phyloP scores from a whole-genome alignment of 2,797 vertebrate genomes.

The Antennarius maculatus region DNA sequence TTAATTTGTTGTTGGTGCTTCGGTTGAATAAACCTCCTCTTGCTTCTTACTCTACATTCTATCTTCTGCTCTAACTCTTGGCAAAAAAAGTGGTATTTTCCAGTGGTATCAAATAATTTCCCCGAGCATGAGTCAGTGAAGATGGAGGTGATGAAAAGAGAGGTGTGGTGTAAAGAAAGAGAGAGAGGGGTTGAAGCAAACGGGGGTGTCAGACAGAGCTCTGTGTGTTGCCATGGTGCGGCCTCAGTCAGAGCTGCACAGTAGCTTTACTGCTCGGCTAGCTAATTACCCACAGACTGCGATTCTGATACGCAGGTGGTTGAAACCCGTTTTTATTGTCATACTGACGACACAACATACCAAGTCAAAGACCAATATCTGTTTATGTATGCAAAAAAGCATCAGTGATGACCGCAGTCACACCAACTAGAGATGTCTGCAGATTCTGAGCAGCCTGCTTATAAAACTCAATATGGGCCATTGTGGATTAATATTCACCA shows the following conservation, averaged over 20 bases:
- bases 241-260: constrained; percentile 78
- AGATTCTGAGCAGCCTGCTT: constrained; percentile 77
- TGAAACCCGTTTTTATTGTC: constrained; percentile 39
- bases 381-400: constrained; percentile 10
- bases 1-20: background rate
- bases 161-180: constrained; percentile 46
- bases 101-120: background rate
- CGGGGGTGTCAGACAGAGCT: constrained; percentile 56
- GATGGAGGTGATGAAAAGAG: constrained; percentile 47
- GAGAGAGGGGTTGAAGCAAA: constrained; percentile 31
- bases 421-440: constrained; percentile 11
- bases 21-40: background rate
- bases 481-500: constrained; percentile 81
- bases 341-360: constrained; percentile 15
- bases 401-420: background rate
- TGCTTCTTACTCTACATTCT: background rate
- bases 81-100: background rate
- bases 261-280: constrained; percentile 74
- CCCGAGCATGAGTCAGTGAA: background rate
- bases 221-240: constrained; percentile 83
- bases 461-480: constrained; percentile 75
- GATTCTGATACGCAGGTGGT: constrained; percentile 65
- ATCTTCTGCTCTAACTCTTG: background rate
- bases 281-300: constrained; percentile 78
- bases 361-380: constrained; percentile 16